Base-by-base conservation (phyloP, 2,797 vertebrate species). In the Phataginus tetradactyla region DNA sequence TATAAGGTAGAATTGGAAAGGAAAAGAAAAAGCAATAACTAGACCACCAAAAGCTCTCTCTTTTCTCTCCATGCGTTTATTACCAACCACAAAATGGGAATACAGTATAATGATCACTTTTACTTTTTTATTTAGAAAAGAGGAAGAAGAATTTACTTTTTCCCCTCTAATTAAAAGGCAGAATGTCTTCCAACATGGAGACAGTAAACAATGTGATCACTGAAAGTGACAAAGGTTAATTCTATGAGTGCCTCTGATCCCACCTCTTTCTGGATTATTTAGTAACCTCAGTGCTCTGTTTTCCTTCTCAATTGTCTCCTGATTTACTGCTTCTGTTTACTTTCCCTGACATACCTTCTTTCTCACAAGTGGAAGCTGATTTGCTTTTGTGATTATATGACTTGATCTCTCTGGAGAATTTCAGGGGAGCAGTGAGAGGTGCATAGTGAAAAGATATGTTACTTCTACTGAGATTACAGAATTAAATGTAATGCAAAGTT, bases 311-410 rank as follows among this genome's bases (percentile, higher is more conserved):
- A 4, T 92, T 97, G 77, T 92, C 94, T 97, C 8, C 77, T 91
- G 80, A 97, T 98, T 97, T 96, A 98, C 37, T 96, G 86, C 27
- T 98, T 98, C 91, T 96, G 74, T 98, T 98, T 98, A 97, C 57
- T 85, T 97, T 94, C 25, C 37, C 39, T 97, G 90, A 95, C 68
- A 92, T 77, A 84, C 14, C 96, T 97, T 78, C 86, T 94, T 42
- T 93, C 53, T 96, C 83, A 97, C 94, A 97, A 98, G 93, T 81
- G 61, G 74, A 75, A 83, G 91, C 87, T 97, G 92, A 97, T 97
- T 97, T 95, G 29, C 89, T 98, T 98, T 97, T 93, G 92, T 86
- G 75, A 97, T 83, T 97, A 18, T 80, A 53, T 97, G 78, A 96
- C 95, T 91, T 69, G 64, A 89, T 96, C 90, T 93, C 96, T 94